Percentiles rank a stretch among this genome's conserved stretches.
phyloP scores from a whole-genome alignment of 2,888 invertebrate genomes.

The Parnassius apollo region DNA sequence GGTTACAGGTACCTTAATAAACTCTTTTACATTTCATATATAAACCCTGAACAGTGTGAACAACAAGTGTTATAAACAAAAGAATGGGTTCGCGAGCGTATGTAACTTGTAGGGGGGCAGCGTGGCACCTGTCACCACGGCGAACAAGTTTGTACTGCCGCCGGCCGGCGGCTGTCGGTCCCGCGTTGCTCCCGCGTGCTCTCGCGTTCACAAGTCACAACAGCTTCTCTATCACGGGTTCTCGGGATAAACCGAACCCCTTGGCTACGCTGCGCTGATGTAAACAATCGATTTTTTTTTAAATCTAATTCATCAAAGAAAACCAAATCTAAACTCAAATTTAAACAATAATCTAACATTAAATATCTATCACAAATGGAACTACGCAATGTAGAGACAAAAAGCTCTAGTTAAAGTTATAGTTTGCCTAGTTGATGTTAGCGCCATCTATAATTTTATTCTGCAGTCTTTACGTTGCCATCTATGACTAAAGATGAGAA shows the following conservation, averaged over 20 bases:
- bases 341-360: neutral
- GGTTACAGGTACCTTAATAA: conserved; percentile 33
- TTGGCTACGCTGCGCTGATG: conserved; percentile 19
- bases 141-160: conserved; percentile 70
- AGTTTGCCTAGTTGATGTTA: neutral
- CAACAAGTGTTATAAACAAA: conserved; percentile 73
- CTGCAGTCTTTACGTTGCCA: conserved; percentile 3
- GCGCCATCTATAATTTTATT: conserved; percentile 16
- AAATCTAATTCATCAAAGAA: too few relatives aligned
- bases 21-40: conserved; percentile 38
- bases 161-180: conserved; percentile 47
- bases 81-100: conserved; percentile 66
- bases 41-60: conserved; percentile 42
- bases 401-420: neutral
- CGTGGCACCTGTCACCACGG: conserved; percentile 71
- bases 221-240: too few relatives aligned
- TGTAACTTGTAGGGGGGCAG: conserved; percentile 51
- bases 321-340: too few relatives aligned
- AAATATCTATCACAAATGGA: neutral
- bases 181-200: conserved; percentile 43
- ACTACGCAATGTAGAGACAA: neutral
- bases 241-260: conserved; percentile 41
- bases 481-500: neutral
- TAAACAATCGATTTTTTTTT: conserved; percentile 6
- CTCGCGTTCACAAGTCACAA: conserved; percentile 53